Conservation (phyloP, 2,113 vertebrate species). For the Catagonus wagneri region DNA sequence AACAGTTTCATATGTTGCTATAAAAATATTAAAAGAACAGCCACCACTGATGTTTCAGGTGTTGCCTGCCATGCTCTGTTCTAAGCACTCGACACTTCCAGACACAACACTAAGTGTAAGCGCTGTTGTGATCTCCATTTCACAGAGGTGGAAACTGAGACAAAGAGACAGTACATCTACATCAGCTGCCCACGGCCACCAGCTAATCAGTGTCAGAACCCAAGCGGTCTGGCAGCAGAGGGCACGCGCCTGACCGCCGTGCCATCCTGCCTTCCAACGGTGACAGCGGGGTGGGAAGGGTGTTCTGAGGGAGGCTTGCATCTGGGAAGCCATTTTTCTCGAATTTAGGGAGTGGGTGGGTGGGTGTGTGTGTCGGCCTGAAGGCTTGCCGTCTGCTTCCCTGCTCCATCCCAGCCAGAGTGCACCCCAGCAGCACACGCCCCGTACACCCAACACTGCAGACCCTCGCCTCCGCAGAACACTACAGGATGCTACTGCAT, state of each 20-base stretch:
- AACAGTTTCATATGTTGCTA: not conserved
- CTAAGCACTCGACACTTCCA: not conserved
- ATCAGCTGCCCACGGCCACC: not conserved
- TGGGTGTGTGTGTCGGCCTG: not conserved
- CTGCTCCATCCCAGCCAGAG: not conserved
- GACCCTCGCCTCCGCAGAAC: not conserved
- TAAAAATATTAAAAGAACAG: not conserved
- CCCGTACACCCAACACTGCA: not conserved
- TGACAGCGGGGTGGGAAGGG: not conserved
- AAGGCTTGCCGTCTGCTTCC: not conserved
- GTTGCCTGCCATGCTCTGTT: no score
- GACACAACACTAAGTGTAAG: not conserved
- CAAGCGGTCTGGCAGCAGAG: not conserved
- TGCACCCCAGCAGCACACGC: not conserved
- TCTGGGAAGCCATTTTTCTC: not conserved
- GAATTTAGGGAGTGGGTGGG: not conserved
- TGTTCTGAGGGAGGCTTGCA: not conserved
- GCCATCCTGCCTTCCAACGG: not conserved
- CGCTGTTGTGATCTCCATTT: not conserved
- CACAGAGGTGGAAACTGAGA: not conserved
- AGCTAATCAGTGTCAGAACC: not conserved
- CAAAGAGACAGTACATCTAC: not conserved
- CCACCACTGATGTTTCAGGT: not conserved
- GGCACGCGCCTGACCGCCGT: not conserved
- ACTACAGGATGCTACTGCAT: not conserved